Base-by-base conservation (phyloP, 2,113 vertebrate genomes). In the Heptranchias perlo region DNA sequence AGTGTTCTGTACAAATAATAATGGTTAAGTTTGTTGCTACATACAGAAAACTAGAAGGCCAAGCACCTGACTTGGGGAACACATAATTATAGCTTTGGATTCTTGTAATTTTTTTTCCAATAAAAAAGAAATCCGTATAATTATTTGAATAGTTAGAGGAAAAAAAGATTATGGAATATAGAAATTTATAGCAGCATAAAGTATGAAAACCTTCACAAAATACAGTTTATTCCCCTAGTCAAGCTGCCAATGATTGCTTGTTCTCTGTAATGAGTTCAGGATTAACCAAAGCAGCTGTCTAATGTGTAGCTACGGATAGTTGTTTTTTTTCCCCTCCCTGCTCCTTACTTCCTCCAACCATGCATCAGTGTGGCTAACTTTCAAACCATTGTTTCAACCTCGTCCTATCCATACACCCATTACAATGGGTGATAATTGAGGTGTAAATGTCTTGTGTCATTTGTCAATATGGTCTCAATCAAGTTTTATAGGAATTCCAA, bases 321-420 rank as follows among this genome's bases (percentile, higher is more conserved):
- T 67, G 7, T 23, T 10, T 35, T 35, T 4, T 91, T 14, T 95
- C 44, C 10, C 93, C 10, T 69, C 65, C 39, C 44, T 35, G 16
- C 39, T 69, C 44, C 8, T 65, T 64, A 76, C 69, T 76, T 49
- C 25, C 39, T 47, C 5, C 18, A 14, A 69, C 94, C 44, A 52
- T 52, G 52, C 47, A 58, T 35, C 87, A 69, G 39, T 49, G 47
- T 28, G 44, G 65, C 28, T 69, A 95, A 95, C 94, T 95, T 95
- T 95, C 44, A 95, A 95, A 95, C 94, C 73, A 58, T 31, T 69
- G 0, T 69, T 73, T 95, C 64, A 35, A 95, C 16, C n/a, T 69
- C 39, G 4, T 49, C 39, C 23, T 94, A 39, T 65, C 44, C 35
- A 7, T 39, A 67, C 8, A 64, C 28, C 23, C 16, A 67, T 67